These are phyloP conservation scores for Watsonalla binaria DNA, from an alignment of 2,888 invertebrate genomes.

Conservation along the genomic window DNA sequence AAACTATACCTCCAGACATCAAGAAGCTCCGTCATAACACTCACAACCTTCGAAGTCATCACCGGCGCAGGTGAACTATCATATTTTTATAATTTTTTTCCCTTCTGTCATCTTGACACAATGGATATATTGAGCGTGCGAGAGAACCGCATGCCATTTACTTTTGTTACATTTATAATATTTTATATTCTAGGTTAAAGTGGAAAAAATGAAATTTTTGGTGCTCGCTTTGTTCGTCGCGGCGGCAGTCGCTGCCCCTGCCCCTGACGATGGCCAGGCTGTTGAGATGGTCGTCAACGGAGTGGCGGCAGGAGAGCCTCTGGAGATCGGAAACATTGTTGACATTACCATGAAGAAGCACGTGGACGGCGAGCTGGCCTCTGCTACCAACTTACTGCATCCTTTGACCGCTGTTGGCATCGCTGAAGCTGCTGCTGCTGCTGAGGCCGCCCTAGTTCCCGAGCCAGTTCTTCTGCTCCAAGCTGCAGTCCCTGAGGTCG, in stretches of 20 bases:
- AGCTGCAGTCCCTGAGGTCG: conserved; percentile 9
- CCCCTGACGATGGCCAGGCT: conserved; percentile 31
- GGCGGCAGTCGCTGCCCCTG: conserved; percentile 41
- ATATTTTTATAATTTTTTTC: background rate
- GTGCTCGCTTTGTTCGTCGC: conserved; percentile 49
- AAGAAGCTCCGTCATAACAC: conserved; percentile 21
- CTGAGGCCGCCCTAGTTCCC: conserved; percentile 17
- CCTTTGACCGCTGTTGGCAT: conserved; percentile 48
- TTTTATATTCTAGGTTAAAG: conserved; percentile 24
- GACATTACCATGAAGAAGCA: conserved; percentile 47
- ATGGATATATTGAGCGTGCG: background rate
- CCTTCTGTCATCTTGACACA: conserved; percentile 3
- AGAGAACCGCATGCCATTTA: background rate
- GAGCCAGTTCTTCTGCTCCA: conserved; percentile 13
- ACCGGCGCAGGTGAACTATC: conserved; percentile 24
- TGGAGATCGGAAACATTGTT: conserved; percentile 44
- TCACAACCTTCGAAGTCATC: conserved; percentile 25
- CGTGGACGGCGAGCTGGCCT: conserved; percentile 30
- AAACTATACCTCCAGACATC: background rate
- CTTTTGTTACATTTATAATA: background rate
- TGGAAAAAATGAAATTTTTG: conserved; percentile 49
- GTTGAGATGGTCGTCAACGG: conserved; percentile 56
- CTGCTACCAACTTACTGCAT: conserved; percentile 39
- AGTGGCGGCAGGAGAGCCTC: conserved; percentile 41
- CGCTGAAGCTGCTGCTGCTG: conserved; percentile 39